phyloP scores from a whole-genome alignment of 2,888 invertebrate species.

The Clitarchus hookeri region DNA sequence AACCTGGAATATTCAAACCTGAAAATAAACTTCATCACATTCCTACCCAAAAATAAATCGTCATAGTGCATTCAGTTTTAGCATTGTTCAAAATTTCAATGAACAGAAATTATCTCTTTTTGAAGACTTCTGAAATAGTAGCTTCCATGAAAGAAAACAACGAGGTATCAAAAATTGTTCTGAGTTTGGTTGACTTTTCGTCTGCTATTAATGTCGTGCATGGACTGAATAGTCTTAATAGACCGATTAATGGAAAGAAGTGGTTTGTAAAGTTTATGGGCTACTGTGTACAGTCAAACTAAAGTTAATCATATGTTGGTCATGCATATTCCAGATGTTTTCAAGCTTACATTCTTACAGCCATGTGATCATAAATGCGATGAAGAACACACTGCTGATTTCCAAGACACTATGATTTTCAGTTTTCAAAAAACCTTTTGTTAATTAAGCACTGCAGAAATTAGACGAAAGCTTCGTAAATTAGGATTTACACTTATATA shows the following conservation, averaged over 20 bases:
- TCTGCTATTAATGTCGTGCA: background rate
- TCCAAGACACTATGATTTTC: background rate
- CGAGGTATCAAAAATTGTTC: constrained; percentile 8
- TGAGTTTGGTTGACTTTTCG: background rate
- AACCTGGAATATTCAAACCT: background rate
- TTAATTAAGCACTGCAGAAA: background rate
- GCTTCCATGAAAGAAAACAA: background rate
- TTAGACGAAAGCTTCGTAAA: background rate
- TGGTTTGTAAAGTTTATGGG: constrained; percentile 11
- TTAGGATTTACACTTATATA: background rate
- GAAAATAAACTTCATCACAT: background rate
- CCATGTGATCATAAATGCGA: constrained; percentile 4
- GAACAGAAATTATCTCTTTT: background rate
- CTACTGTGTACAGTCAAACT: background rate
- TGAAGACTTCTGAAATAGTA: constrained; percentile 2
- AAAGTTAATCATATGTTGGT: constrained; percentile 4
- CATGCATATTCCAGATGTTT: background rate
- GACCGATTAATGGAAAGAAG: constrained; percentile 15
- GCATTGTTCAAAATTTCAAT: background rate
- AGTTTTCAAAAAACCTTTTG: background rate
- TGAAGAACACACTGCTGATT: background rate
- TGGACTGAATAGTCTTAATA: background rate
- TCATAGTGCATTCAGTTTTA: background rate
- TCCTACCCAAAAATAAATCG: background rate
- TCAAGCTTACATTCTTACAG: background rate